Base-by-base conservation (phyloP, 2,797 vertebrate species). In the Numenius phaeopus region DNA sequence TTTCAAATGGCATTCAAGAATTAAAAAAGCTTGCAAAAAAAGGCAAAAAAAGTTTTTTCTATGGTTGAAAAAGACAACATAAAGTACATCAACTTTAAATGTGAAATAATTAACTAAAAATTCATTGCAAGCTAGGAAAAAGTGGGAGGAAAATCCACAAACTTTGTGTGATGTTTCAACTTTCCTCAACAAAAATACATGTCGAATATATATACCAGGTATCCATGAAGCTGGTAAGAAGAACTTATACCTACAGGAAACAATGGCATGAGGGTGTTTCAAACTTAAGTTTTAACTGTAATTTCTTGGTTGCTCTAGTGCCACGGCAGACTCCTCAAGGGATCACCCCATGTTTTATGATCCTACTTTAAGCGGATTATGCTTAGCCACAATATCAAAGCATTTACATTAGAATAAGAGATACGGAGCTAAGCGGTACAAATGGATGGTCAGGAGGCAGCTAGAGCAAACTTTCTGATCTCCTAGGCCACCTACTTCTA, bases 1-100 rank as follows among this genome's bases (percentile, higher is more conserved):
- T 70, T 92, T 58, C 42, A 83, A 92, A 81, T 12, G 66, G 34
- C 46, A 66, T 50, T 59, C 61, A 75, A 69, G n/a, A 91, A 75
- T 67, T 71, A 49, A 81, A 91, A 82, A 87, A 37, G 24, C 11
- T 90, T 54, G 32, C 46, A 76, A 87, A 93, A 66, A 79, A 47
- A 8, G 5, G n/a, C 24, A 47, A 52, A 23, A 24, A 83, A 82
- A 52, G 14, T n/a, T 66, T 6, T 55, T 82, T 57, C 78, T 71
- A 0, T 15, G 2, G 12, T 75, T 75, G 78, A 50, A 78, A 83
- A 83, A 50, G 13, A 30, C 37, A 62, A 22, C 8, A 47, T 5
- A 69, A 93, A 77, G n/a, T 18, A 66, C 7, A 32, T 26, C 8
- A 61, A 54, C 6, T 59, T 84, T 65, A 65, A 57, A 82, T 54